Base-by-base conservation (phyloP, 2,888 invertebrate genomes). In the Pollenia amentaria region DNA sequence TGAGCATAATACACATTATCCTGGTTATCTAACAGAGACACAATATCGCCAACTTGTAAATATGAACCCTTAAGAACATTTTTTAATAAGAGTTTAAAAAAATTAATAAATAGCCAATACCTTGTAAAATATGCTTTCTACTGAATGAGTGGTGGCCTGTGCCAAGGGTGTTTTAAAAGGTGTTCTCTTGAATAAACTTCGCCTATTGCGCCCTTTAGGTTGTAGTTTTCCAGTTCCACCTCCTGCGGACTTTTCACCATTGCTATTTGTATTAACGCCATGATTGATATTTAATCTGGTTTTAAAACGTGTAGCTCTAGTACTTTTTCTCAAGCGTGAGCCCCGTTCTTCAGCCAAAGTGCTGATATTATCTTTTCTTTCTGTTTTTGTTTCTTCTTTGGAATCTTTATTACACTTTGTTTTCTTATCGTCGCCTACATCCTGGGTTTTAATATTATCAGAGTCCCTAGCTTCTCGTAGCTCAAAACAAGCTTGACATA, bases 11-110 rank as follows among this genome's bases (percentile, higher is more conserved):
- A 99, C 40, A 96, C 95, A 87, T 95, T 96, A 73, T 96, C 96
- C 4, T 96, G 96, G 51, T 95, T 93, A 91, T 98, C 98, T 80
- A 95, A 94, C 93, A 98, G 94, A 0, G 97, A 97, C 0, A 98
- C 98, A 89, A 99, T 96, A 92, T 99, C 98, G 0, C 98, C 98
- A 14, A 97, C 94, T 95, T 98, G 98, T 93, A 96, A 96, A 92
- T 98, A 98, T 84, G 94, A 95, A 4, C 88, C 89, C 89, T 89
- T 72, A 53, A 75, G 67, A 2, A n/a, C 40, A 9, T 69, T 51
- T 38, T 51, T 8, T 12, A 2, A 3, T 29, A 42, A 6, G 3
- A 65, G 12, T 40, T 14, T 8, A 51, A 29, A 67, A 38, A 48
- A n/a, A 46, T 11, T 8, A 21, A 42, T 18, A 14, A 21, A 44